phyloP scores from a whole-genome alignment of 2,797 vertebrate species.

The Novumbra hubbsi region DNA sequence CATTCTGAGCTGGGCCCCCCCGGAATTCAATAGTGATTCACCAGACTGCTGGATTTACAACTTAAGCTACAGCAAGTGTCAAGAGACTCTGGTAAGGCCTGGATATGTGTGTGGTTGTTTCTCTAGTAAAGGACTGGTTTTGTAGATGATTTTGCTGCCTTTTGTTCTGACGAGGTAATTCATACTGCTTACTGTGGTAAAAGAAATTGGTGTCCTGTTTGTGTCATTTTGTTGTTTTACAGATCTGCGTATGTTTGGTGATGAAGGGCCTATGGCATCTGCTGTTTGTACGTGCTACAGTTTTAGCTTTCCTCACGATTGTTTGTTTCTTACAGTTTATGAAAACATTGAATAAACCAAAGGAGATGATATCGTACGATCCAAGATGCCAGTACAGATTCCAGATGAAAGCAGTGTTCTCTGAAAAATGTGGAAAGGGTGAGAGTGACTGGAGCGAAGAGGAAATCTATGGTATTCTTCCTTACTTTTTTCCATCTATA shows the following conservation, averaged over 20 bases:
- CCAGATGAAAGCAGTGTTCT: background rate
- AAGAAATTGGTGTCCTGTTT: background rate
- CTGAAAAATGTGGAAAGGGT: background rate
- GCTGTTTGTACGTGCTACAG: background rate
- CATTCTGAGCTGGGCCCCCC: background rate
- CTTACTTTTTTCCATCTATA: background rate
- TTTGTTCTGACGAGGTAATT: no score
- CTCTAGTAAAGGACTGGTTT: no score
- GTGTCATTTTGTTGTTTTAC: no score
- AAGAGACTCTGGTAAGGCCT: slow-evolving; percentile 3
- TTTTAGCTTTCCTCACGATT: background rate
- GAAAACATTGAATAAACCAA: no score
- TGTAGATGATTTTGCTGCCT: no score
- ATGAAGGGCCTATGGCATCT: background rate
- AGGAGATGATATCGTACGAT: background rate
- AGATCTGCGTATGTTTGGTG: background rate
- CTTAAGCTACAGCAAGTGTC: slow-evolving; percentile 9
- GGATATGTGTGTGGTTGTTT: background rate
- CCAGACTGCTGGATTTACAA: slow-evolving; percentile 4
- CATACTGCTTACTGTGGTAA: no score
- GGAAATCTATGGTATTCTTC: slow-evolving; percentile 3
- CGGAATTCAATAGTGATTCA: background rate
- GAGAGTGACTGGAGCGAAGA: background rate
- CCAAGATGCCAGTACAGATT: slow-evolving; percentile 12
- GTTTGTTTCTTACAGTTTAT: background rate